Evolutionary conservation across 2,797 vertebrate species (phyloP).

Genomic region (Macropus fuliginosus): DNA sequence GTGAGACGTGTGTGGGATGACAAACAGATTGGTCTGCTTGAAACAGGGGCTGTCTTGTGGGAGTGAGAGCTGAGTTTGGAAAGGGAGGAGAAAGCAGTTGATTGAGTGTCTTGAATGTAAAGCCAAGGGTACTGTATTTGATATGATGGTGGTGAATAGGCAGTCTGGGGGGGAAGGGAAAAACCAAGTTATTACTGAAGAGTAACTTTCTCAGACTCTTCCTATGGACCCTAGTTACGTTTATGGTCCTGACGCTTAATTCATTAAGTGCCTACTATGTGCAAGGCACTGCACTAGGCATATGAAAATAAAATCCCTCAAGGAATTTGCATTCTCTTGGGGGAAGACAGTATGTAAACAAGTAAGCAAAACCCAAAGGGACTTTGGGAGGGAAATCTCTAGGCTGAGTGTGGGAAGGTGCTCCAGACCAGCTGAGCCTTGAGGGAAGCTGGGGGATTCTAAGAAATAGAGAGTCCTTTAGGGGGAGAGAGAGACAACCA

Average conservation of each 20-base stretch:
- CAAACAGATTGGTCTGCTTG: not conserved
- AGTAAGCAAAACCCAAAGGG: not conserved
- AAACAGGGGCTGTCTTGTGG: not conserved
- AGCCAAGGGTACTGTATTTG: not conserved
- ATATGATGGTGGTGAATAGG: not conserved
- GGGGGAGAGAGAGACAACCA: not conserved
- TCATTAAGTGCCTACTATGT: not conserved
- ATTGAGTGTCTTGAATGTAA: not conserved
- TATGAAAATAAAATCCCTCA: not conserved
- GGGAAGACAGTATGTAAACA: not conserved
- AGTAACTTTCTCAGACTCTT: not conserved
- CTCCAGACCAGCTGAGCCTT: not conserved
- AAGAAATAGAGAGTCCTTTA: not conserved
- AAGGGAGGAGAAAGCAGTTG: not conserved
- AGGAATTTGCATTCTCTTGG: not conserved
- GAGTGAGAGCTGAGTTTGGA: not conserved
- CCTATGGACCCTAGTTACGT: not conserved
- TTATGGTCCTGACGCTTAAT: not conserved
- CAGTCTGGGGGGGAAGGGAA: not conserved
- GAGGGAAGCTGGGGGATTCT: not conserved
- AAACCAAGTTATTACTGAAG: not conserved
- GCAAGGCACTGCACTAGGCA: not conserved
- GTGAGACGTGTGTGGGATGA: not conserved
- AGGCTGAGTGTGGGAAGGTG: not conserved
- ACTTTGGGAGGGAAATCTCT: not conserved